Evolutionary conservation across 2,797 vertebrate species (phyloP).

Genomic region (Falco berigora): DNA sequence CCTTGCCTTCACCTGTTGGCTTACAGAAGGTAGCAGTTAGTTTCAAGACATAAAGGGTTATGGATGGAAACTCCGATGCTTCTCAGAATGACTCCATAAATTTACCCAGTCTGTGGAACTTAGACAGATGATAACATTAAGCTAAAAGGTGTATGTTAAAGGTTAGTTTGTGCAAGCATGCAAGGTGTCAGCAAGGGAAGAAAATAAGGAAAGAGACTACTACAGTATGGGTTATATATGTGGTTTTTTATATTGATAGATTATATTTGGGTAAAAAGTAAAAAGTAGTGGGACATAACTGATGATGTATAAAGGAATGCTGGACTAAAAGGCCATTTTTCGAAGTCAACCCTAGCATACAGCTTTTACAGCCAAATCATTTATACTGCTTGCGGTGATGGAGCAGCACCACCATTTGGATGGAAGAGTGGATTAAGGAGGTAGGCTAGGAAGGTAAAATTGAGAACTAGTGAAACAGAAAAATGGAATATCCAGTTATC

Average conservation of each 20-base stretch:
- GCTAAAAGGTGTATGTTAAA: background rate
- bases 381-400: background rate
- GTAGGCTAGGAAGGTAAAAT: background rate
- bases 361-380: background rate
- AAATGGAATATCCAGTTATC: background rate
- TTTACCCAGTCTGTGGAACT: background rate
- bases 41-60: background rate
- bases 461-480: background rate
- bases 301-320: background rate
- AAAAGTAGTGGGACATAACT: background rate
- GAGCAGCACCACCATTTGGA: background rate
- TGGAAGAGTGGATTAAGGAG: background rate
- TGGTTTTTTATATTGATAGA: background rate
- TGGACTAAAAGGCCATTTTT: background rate
- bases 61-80: background rate
- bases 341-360: background rate
- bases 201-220: background rate
- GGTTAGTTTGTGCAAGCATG: background rate
- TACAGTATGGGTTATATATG: background rate
- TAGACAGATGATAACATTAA: background rate
- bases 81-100: background rate
- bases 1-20: background rate
- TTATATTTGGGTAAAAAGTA: background rate
- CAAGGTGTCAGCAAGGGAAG: background rate
- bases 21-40: background rate